Percentiles rank a stretch among this genome's conserved stretches.
These are phyloP conservation scores for Macrostomum lignano DNA, from an alignment of 1,140 invertebrate genomes.

Conservation along the genomic window DNA sequence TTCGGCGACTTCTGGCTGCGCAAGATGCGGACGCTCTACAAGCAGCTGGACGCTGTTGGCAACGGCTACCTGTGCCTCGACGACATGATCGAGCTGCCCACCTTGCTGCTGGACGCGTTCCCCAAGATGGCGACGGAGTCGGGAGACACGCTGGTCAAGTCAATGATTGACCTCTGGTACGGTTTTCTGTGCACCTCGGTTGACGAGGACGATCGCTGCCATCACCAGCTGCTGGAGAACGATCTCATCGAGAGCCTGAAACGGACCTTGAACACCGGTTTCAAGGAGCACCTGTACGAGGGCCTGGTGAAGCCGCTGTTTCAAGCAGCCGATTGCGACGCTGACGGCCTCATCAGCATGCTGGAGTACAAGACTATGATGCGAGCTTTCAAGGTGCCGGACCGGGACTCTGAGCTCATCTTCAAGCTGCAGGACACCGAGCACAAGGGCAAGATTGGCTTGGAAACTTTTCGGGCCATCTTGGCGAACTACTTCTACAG, in stretches of 20 bases:
- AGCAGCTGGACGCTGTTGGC: constrained; percentile 1
- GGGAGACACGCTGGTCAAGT: constrained; percentile 3
- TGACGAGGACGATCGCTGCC: constrained; percentile 1
- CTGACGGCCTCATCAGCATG: constrained; percentile 1
- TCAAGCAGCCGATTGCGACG: constrained; percentile 3
- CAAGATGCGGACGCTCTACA: constrained; percentile 4
- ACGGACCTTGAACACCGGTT: constrained; percentile 2
- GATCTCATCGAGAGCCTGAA: constrained; percentile 4
- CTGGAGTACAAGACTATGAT: constrained; percentile 2
- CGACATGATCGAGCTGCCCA: background rate
- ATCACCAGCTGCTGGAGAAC: background rate
- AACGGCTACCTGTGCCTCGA: constrained; percentile 1
- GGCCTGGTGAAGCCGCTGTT: constrained; percentile 2
- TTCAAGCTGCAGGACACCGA: background rate
- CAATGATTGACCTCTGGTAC: constrained; percentile 5
- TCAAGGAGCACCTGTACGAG: constrained; percentile 1
- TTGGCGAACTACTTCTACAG: constrained; percentile 1
- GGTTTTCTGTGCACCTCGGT: background rate
- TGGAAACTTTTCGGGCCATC: background rate
- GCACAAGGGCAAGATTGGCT: constrained; percentile 2
- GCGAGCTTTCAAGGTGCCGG: background rate
- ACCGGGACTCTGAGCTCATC: background rate
- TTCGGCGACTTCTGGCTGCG: too few species aligned
- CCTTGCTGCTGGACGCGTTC: background rate
- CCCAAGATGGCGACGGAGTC: constrained; percentile 2